Percentiles rank a stretch among this genome's conserved stretches.
Evolutionary conservation across 2,797 vertebrate species (phyloP).

Genomic region (Natrix natrix): DNA sequence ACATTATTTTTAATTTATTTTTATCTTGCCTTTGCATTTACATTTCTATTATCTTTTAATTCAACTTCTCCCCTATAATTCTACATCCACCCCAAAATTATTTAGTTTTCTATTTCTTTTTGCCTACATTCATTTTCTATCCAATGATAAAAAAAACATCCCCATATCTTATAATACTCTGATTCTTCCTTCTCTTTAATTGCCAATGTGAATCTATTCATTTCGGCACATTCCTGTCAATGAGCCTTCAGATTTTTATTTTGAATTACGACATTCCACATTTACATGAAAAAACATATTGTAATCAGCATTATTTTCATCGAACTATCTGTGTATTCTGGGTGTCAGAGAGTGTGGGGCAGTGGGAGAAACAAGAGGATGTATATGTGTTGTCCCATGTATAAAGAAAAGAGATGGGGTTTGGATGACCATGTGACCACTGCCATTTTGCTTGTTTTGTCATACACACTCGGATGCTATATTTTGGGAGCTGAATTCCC

Average conservation of each 20-base stretch:
- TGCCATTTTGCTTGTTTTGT: not conserved
- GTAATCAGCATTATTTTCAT: not conserved
- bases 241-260: not conserved
- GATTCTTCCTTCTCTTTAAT: too few species aligned
- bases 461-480: not conserved
- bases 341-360: not conserved
- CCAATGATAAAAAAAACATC: too few species aligned
- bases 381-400: not conserved
- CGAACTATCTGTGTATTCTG: not conserved
- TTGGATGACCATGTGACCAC: not conserved
- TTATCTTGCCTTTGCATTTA: too few species aligned
- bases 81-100: too few species aligned
- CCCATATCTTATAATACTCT: too few species aligned
- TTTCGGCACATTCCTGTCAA: not conserved
- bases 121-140: too few species aligned
- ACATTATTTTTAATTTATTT: too few species aligned
- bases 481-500: not conserved
- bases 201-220: too few species aligned
- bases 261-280: not conserved
- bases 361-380: not conserved
- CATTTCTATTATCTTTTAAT: too few species aligned
- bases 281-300: not conserved
- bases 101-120: too few species aligned
- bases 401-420: not conserved
- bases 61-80: too few species aligned